A percentile compares a stretch with the other conserved stretches of the same genome.
These are phyloP conservation scores for Thereva unica DNA, from an alignment of 2,888 invertebrate species.

Conservation along the genomic window DNA sequence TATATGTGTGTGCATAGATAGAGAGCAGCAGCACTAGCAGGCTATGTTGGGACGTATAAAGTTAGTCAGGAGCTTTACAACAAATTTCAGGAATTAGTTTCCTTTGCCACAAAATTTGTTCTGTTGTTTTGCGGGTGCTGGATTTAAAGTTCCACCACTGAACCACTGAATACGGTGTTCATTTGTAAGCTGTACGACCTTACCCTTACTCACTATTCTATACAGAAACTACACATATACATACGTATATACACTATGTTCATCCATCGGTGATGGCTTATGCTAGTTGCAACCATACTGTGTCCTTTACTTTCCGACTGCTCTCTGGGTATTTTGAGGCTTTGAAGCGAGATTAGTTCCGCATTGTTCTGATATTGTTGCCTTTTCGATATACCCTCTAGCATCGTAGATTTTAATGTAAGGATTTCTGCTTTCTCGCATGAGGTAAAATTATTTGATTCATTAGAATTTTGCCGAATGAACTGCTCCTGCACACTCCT, in stretches of 20 bases:
- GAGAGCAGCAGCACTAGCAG: no score
- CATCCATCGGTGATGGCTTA: no score
- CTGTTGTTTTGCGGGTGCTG: slow-evolving; percentile 33
- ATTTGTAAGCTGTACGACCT: slow-evolving; percentile 14
- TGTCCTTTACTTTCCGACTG: slow-evolving; percentile 3
- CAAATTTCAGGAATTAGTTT: slow-evolving; percentile 41
- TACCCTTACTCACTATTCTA: neutral
- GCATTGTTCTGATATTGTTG: slow-evolving; percentile 15
- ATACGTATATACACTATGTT: no score
- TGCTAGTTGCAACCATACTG: slow-evolving; percentile 3
- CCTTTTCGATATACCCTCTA: slow-evolving; percentile 14
- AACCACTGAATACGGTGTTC: slow-evolving; percentile 27
- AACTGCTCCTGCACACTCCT: no score
- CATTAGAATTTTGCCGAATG: no score
- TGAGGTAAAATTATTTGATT: no score
- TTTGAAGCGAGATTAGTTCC: slow-evolving; percentile 17
- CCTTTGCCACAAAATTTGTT: slow-evolving; percentile 39
- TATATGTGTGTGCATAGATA: no score
- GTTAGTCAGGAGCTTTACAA: slow-evolving; percentile 33
- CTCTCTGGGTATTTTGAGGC: slow-evolving; percentile 10
- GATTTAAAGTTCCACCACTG: slow-evolving; percentile 19
- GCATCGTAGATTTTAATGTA: slow-evolving; percentile 29
- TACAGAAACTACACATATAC: neutral
- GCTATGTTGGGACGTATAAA: slow-evolving; percentile 4
- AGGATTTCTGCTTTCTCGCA: slow-evolving; percentile 9